These are phyloP conservation scores for Benthosema pterotum DNA, from an alignment of 2,797 vertebrate species.

Conservation along the genomic window DNA sequence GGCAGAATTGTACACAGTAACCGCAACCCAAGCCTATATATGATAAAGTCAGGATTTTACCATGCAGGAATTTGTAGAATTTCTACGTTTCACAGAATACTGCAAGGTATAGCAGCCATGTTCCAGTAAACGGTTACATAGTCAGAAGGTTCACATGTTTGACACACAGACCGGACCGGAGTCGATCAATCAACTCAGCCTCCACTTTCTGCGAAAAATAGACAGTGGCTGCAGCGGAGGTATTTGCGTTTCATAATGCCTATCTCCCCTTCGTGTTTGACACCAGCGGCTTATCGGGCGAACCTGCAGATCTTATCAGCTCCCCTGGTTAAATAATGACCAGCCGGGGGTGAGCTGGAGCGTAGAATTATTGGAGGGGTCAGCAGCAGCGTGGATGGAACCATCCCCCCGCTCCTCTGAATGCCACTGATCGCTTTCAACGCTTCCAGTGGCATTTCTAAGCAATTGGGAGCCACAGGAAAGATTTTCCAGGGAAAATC, in stretches of 20 bases:
- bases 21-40: no score
- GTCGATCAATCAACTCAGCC: conserved; percentile 42
- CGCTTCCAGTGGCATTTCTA: conserved; percentile 26
- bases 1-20: no score
- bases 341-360: conserved; percentile 44
- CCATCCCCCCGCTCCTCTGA: conserved; percentile 33
- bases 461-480: no score
- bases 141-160: conserved; percentile 16
- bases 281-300: conserved; percentile 71
- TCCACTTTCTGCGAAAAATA: conserved; percentile 66
- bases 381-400: conserved; percentile 26
- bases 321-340: conserved; percentile 75
- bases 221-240: conserved; percentile 38
- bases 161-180: conserved; percentile 16
- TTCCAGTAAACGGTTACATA: not conserved
- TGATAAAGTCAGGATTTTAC: no score
- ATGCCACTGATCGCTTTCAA: conserved; percentile 13
- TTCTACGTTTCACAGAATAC: not conserved
- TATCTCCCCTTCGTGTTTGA: conserved; percentile 75
- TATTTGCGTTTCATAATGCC: conserved; percentile 72
- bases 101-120: not conserved
- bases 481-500: no score
- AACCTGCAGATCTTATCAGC: conserved; percentile 75
- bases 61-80: conserved; percentile 15
- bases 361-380: conserved; percentile 43